Evolutionary conservation across 1,140 invertebrate genomes (phyloP), one percentile per base, ranked within the genome.

Genomic region (Uloborus diversus): DNA sequence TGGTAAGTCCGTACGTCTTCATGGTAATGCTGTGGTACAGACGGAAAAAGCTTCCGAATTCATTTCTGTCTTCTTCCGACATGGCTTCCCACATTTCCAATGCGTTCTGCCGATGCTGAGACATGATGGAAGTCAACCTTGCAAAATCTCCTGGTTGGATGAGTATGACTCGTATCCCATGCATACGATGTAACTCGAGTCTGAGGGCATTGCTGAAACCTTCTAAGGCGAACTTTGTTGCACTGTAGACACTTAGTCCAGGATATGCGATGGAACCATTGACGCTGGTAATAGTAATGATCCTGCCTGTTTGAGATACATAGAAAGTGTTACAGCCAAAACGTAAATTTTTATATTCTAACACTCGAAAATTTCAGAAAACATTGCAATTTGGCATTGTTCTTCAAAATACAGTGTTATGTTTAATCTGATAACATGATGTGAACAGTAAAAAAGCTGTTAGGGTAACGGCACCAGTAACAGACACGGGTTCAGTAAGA

Each of bases 231-330:
- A 91, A 91, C 87, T 97, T 97, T 0, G 92, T 93, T 3, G 94
- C 93, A 3, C 90, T 90, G 86, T 97, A 97, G 2, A 91, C 87
- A 0, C 91, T 87, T 47, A 94, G 86, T 0, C 91, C 91, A 0
- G 94, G 94, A 17, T 95, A 86, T 1, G 92, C 88, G 79, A 90
- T 86, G 20, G 88, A 76, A 0, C 92, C 91, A 86, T 94, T 96
- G 83, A 96, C 93, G 84, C 94, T 96, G 3, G 91, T 91, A 1
- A 96, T 87, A 57, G 92, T 93, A 23, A 96, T 91, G 56, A 97
- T 87, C 82, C 94, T 89, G 32, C 88, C 89, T 81, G 23, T 28
- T 14, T n/a, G 5, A 71, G 33, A 64, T 30, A 28, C 28, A 47
- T 30, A 57, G 0, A 30, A 61, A 59, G 47, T 9, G n/a, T n/a